Percentiles rank a stretch among this genome's conserved stretches.
Conservation (phyloP, 2,888 invertebrate genomes). For the Octonoba sinensis region DNA sequence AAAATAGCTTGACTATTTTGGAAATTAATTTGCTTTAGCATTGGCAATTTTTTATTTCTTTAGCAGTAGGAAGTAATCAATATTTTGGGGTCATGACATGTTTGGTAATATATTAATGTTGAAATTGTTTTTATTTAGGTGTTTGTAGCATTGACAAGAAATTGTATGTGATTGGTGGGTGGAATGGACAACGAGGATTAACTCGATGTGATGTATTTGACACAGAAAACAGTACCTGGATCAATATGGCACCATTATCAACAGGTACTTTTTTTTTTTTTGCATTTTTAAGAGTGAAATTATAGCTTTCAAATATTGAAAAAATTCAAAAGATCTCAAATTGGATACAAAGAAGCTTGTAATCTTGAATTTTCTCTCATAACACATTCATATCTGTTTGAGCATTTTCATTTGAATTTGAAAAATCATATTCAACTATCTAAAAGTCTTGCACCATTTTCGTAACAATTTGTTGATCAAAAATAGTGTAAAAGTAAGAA, state of each 20-base stretch:
- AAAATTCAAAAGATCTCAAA: neutral
- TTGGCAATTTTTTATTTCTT: too few species aligned
- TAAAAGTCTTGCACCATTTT: too few species aligned
- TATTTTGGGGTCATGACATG: too few species aligned
- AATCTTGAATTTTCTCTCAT: too few species aligned
- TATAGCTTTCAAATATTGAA: neutral
- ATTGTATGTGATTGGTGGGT: slow-evolving; percentile 85
- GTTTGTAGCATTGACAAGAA: slow-evolving; percentile 78
- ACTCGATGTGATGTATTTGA: slow-evolving; percentile 82
- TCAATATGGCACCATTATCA: slow-evolving; percentile 78
- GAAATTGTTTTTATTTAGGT: slow-evolving; percentile 71
- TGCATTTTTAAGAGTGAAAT: neutral
- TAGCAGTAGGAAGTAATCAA: too few species aligned
- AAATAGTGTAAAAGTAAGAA: too few species aligned
- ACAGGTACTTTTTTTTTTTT: slow-evolving; percentile 73
- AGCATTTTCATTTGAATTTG: too few species aligned
- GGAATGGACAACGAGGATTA: slow-evolving; percentile 80
- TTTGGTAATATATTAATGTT: neutral
- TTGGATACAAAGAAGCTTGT: neutral
- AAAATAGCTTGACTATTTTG: neutral
- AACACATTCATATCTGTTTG: too few species aligned
- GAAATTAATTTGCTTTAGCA: neutral
- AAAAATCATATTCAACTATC: too few species aligned
- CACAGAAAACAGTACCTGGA: slow-evolving; percentile 78
- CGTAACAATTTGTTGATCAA: too few species aligned